Evolutionary conservation across 2,888 invertebrate genomes (phyloP).

Genomic region (Limnephilus marmoratus): DNA sequence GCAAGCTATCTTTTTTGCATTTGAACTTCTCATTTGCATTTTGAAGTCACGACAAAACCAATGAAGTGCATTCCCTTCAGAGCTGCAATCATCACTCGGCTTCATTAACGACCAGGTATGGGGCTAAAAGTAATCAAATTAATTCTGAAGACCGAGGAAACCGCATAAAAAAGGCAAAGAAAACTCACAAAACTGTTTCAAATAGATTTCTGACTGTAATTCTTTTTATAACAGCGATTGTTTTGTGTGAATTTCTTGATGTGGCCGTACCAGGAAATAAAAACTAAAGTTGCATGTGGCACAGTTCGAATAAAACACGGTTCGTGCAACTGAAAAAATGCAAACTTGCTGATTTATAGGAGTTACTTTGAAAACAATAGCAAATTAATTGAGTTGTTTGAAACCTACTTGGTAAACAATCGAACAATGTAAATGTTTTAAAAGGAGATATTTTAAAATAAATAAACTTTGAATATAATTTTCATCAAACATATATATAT

Average conservation of each 20-base stretch:
- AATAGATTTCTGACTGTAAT: background rate
- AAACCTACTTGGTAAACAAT: background rate
- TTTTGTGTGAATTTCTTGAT: background rate
- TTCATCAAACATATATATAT: too few species aligned
- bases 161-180: background rate
- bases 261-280: background rate
- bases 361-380: background rate
- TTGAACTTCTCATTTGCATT: slow-evolving; percentile 29
- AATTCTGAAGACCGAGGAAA: background rate
- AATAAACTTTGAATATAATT: too few species aligned
- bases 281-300: background rate
- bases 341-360: background rate
- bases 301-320: background rate
- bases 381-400: background rate
- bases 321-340: background rate
- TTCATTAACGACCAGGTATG: background rate
- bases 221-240: background rate
- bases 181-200: background rate
- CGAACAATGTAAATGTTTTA: background rate
- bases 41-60: slow-evolving; percentile 38
- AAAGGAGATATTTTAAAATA: too few species aligned
- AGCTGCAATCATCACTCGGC: slow-evolving; percentile 8
- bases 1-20: background rate
- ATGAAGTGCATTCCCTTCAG: slow-evolving; percentile 42
- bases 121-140: background rate